phyloP scores from a whole-genome alignment of 2,113 vertebrate genomes.

The Hemiscyllium ocellatum region DNA sequence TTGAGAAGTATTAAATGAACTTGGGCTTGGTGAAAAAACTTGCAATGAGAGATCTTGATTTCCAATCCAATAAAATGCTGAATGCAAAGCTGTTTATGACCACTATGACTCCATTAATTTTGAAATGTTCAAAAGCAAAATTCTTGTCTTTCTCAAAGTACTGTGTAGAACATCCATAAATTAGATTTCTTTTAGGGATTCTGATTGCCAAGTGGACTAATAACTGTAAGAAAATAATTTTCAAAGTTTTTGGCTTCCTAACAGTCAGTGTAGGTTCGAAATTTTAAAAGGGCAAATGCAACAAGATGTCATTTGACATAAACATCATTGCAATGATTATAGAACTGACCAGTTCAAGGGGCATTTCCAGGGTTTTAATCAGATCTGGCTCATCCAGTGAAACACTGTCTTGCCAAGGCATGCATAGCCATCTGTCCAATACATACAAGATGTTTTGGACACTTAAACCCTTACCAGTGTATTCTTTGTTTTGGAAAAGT shows the following conservation, averaged over 20 bases:
- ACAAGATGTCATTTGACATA: not conserved
- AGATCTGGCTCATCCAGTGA: not conserved
- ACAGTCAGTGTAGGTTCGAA: not conserved
- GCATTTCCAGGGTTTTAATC: not conserved
- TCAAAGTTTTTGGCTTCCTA: not conserved
- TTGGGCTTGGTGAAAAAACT: not conserved
- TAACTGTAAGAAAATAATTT: not conserved
- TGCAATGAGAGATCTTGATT: not conserved
- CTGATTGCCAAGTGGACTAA: slow-evolving; percentile 13
- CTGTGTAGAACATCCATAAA: not conserved
- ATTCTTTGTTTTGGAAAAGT: not conserved
- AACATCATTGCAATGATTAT: not conserved
- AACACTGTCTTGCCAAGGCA: not conserved
- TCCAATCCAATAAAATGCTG: not conserved
- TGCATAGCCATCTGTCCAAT: not conserved
- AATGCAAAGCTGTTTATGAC: not conserved
- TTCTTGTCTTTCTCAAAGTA: not conserved
- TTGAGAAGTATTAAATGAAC: not conserved
- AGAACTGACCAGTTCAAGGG: not conserved
- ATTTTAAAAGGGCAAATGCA: not conserved
- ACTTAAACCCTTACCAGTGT: not conserved
- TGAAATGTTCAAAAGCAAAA: not conserved
- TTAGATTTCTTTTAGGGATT: not conserved
- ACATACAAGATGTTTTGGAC: not conserved
- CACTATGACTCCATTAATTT: not conserved